These are phyloP conservation scores for Sphyrna mokarran DNA, from an alignment of 2,113 vertebrate genomes.

Conservation along the genomic window DNA sequence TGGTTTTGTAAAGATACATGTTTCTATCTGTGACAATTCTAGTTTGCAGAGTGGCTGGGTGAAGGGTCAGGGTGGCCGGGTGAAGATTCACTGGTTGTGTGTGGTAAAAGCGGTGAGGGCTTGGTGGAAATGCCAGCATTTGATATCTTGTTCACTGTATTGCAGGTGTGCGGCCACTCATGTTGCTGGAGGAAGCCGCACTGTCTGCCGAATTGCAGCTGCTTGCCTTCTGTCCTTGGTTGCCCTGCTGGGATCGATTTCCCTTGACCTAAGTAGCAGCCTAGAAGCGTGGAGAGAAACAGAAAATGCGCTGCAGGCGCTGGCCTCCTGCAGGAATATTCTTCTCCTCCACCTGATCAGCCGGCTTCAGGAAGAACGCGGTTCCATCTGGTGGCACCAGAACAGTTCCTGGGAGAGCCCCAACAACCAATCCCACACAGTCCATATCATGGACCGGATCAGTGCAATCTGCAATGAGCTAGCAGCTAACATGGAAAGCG, in stretches of 20 bases:
- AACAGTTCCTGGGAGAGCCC: slow-evolving; percentile 9
- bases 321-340: slow-evolving; percentile 60
- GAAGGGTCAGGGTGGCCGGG: background rate
- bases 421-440: background rate
- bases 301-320: slow-evolving; percentile 51
- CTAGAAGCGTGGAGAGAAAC: slow-evolving; percentile 56
- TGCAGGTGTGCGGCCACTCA: slow-evolving; percentile 49
- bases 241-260: slow-evolving; percentile 64
- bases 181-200: slow-evolving; percentile 48
- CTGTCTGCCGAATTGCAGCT: slow-evolving; percentile 57
- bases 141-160: slow-evolving; percentile 16
- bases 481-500: slow-evolving; percentile 33
- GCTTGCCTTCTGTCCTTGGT: slow-evolving; percentile 65
- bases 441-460: slow-evolving; percentile 40
- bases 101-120: background rate
- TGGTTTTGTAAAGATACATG: background rate
- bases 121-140: background rate
- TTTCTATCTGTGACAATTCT: background rate
- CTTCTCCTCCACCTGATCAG: slow-evolving; percentile 50
- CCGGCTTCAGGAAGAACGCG: slow-evolving; percentile 59
- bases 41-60: background rate
- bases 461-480: slow-evolving; percentile 48
- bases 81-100: background rate
- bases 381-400: slow-evolving; percentile 40
- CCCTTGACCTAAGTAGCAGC: slow-evolving; percentile 57